A percentile compares a stretch with the other conserved stretches of the same genome.
These are phyloP conservation scores for Harpalus rubripes DNA, from an alignment of 2,888 invertebrate species.

Conservation along the genomic window DNA sequence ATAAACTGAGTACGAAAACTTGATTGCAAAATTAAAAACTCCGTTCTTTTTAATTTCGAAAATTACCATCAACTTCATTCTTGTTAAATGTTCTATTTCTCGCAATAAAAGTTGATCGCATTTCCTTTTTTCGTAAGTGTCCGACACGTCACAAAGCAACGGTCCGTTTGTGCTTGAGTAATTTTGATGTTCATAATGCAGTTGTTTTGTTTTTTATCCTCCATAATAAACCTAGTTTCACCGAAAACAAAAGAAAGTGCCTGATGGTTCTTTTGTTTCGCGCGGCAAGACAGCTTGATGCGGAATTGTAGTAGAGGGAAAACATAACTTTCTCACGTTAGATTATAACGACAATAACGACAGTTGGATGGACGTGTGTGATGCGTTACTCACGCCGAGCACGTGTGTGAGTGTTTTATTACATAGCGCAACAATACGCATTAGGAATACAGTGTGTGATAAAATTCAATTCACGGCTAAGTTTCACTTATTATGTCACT, in stretches of 20 bases:
- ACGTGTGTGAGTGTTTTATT: conserved; percentile 37
- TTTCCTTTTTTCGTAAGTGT: conserved; percentile 38
- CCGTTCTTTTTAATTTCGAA: too few relatives aligned
- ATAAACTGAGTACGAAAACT: too few relatives aligned
- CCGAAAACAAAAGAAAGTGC: conserved; percentile 57
- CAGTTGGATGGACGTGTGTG: background rate
- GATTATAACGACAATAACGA: conserved; percentile 46
- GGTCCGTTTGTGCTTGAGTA: conserved; percentile 32
- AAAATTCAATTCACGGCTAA: conserved; percentile 7
- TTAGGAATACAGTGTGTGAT: conserved; percentile 32
- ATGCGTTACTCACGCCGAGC: conserved; percentile 2
- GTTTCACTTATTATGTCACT: conserved; percentile 23
- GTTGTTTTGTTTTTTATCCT: conserved; percentile 56
- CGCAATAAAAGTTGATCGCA: background rate
- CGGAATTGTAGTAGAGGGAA: conserved; percentile 25
- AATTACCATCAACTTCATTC: too few relatives aligned
- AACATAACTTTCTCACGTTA: conserved; percentile 57
- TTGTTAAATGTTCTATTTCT: background rate
- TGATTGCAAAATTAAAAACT: too few relatives aligned
- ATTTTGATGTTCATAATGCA: conserved; percentile 53
- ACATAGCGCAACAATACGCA: background rate
- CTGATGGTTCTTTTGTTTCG: conserved; percentile 46
- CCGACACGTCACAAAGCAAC: conserved; percentile 33
- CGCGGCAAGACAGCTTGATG: background rate
- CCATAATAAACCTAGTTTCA: conserved; percentile 63